A percentile compares a stretch with the other conserved stretches of the same genome.
Conservation (phyloP, 2,113 vertebrate species). For the Sinocyclocheilus grahami region DNA sequence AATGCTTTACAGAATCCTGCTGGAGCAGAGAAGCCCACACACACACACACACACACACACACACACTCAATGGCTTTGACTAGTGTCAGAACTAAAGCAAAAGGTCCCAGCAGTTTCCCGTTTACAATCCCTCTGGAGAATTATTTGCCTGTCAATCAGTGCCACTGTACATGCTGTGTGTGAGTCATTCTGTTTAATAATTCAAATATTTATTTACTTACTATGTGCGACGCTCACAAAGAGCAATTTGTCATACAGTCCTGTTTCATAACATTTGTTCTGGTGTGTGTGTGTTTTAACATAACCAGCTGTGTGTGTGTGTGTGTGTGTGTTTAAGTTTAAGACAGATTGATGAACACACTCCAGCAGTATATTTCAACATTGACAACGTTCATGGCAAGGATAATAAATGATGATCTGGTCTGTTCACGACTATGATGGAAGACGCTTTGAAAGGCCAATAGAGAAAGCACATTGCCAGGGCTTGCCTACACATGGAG, state of each 20-base stretch:
- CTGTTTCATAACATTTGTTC: background rate
- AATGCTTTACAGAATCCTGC: background rate
- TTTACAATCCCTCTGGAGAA: background rate
- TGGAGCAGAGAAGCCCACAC: background rate
- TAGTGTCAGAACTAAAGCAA: slow-evolving; percentile 13
- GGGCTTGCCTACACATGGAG: slow-evolving; percentile 1
- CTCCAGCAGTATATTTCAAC: slow-evolving; percentile 7
- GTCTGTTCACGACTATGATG: slow-evolving; percentile 16
- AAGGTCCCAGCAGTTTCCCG: slow-evolving; percentile 17
- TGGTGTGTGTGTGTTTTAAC: background rate
- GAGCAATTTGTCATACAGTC: background rate
- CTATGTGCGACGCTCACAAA: background rate
- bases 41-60: background rate
- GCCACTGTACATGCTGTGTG: background rate
- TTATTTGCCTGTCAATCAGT: background rate
- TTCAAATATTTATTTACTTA: slow-evolving; percentile 11
- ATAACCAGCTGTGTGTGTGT: no score
- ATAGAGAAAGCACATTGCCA: background rate
- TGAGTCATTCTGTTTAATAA: background rate
- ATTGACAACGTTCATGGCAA: slow-evolving; percentile 10
- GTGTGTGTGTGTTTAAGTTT: background rate
- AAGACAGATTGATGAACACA: slow-evolving; percentile 28
- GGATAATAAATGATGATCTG: slow-evolving; percentile 7
- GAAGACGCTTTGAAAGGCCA: background rate
- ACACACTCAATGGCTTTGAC: background rate